phyloP scores from a whole-genome alignment of 2,113 vertebrate species.

The Saccopteryx leptura region DNA sequence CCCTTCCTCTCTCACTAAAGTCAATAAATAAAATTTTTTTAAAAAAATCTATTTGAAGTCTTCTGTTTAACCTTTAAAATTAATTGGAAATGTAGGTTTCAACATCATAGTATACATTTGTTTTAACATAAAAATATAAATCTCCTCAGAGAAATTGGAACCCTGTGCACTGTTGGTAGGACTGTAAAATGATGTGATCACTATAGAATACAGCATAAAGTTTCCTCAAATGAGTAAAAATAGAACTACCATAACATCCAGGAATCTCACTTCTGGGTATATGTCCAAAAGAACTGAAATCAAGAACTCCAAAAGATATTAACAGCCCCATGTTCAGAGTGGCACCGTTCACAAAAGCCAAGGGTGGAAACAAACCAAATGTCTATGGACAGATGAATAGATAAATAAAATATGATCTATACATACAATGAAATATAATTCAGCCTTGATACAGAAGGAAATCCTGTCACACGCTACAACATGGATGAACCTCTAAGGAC shows the following conservation, averaged over 20 bases:
- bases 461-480: not conserved
- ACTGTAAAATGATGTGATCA: not conserved
- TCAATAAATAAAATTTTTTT: too few relatives aligned
- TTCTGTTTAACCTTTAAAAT: conserved; percentile 51
- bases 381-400: not conserved
- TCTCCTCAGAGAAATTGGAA: not conserved
- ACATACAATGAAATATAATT: not conserved
- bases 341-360: not conserved
- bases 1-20: too few relatives aligned
- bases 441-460: not conserved
- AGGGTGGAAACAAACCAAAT: not conserved
- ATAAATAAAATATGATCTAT: not conserved
- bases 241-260: not conserved
- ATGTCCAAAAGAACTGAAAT: not conserved
- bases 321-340: not conserved
- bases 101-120: not conserved
- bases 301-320: not conserved
- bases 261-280: not conserved
- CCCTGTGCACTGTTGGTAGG: not conserved
- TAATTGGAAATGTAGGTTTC: conserved; percentile 28
- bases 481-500: not conserved
- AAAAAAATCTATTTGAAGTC: not conserved
- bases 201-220: not conserved
- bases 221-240: conserved; percentile 21
- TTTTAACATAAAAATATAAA: conserved; percentile 44